Evolutionary conservation across 2,113 vertebrate species (phyloP), one percentile per base, ranked within the genome.

Genomic region (Heliornis fulica): DNA sequence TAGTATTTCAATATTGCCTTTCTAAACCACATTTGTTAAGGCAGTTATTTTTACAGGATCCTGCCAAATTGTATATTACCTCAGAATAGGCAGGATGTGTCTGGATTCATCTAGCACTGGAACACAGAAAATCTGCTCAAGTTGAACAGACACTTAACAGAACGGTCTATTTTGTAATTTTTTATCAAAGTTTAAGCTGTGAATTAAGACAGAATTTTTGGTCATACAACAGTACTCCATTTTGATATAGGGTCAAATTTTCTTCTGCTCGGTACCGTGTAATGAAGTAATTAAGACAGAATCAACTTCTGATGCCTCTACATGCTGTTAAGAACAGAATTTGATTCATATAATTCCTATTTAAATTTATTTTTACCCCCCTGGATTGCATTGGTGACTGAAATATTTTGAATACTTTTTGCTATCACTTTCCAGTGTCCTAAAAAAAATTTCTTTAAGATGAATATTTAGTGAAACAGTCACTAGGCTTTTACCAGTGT

Each of bases 171-270:
- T 96, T 92, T 96, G 40, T 92, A 70, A 8, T 41, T 83, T 92
- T 95, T 81, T 26, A 90, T 96, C 38, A 4, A 84, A 82, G 53
- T 82, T 95, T 68, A 89, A 96, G 65, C 85, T 96, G 90, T 94
- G 90, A 95, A 88, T 87, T 71, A 68, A 95, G 71, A 68, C 76
- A 82, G 38, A 78, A 56, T 28, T 89, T 83, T 92, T 88, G 26
- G 72, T 90, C 16, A 4, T 71, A 11, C 13, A 40, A 11, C 71
- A 88, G 32, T 72, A 51, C 60, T 88, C 25, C 14, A 1, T 34
- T 80, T 36, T 80, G 86, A 36, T 4, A 16, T n/a, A 57, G 31
- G 21, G 25, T 78, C 23, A 87, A 59, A 22, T 64, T 32, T 46
- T 51, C 48, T 18, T 78, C 45, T 56, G 60, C 15, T 79, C 61